phyloP scores from a whole-genome alignment of 2,113 vertebrate species.

The Hyperopisus bebe region DNA sequence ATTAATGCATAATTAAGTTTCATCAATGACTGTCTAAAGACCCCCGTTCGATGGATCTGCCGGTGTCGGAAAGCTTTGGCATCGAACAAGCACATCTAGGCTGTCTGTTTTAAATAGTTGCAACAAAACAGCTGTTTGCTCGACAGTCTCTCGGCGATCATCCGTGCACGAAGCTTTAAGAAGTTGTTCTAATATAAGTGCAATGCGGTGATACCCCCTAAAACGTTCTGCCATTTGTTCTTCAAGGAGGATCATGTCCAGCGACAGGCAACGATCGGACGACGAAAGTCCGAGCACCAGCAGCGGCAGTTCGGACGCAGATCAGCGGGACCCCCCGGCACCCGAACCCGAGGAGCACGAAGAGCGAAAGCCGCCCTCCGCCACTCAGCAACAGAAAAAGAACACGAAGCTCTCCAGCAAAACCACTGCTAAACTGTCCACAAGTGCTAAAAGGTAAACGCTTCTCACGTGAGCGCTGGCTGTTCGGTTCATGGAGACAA shows the following conservation, averaged over 20 bases:
- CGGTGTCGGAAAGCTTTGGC: neutral
- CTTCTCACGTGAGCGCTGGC: neutral
- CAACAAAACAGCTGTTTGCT: neutral
- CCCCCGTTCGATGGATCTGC: neutral
- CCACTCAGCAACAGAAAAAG: conserved; percentile 79
- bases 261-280: conserved; percentile 81
- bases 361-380: conserved; percentile 74
- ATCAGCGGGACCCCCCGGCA: conserved; percentile 79
- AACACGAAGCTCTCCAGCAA: conserved; percentile 69
- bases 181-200: neutral
- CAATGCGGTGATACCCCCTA: neutral
- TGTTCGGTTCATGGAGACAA: neutral
- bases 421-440: conserved; percentile 71
- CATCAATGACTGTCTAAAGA: neutral
- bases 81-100: neutral
- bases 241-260: conserved; percentile 67
- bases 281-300: conserved; percentile 89
- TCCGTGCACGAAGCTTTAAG: neutral
- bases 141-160: neutral
- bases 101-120: neutral
- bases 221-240: conserved; percentile 21
- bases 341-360: conserved; percentile 80
- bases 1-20: conserved; percentile 15
- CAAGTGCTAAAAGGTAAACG: conserved; percentile 83
- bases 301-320: conserved; percentile 84